Conservation (phyloP, 2,113 vertebrate species). For the zebrafish (Danio rerio) region GRCz12tu NC_133184.1:1837501-1838000, state of each 20-base stretch:
- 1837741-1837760: too few relatives aligned
- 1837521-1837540: not conserved
- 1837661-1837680: not conserved
- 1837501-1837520: conserved; percentile 7
- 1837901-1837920: too few relatives aligned
- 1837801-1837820: too few relatives aligned
- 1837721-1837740: not conserved
- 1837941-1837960: too few relatives aligned
- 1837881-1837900: too few relatives aligned
- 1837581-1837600: not conserved
- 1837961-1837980: too few relatives aligned
- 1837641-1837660: not conserved
- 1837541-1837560: not conserved
- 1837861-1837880: too few relatives aligned
- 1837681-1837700: not conserved
- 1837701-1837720: not conserved
- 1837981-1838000: too few relatives aligned
- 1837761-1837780: not conserved
- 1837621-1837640: conserved; percentile 16
- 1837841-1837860: too few relatives aligned
- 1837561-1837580: not conserved
- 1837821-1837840: too few relatives aligned
- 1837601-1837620: not conserved
- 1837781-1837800: too few relatives aligned
- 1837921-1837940: too few relatives aligned